phyloP scores from a whole-genome alignment of 2,797 vertebrate species.

The Enteromius unitaeniatus region DNA sequence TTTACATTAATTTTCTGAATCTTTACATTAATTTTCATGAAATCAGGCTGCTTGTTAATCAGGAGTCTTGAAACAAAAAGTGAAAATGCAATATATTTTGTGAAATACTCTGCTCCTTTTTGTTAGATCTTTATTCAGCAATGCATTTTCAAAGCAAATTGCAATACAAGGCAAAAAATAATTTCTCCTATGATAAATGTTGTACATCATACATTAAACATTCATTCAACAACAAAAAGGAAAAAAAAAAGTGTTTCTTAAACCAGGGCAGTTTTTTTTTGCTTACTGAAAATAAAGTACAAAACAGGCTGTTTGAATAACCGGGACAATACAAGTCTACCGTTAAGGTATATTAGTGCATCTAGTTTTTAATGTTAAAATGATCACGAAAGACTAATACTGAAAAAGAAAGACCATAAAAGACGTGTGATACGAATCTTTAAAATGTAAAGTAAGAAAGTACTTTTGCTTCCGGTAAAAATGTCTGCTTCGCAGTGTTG shows the following conservation, averaged over 20 bases:
- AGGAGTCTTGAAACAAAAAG: neutral
- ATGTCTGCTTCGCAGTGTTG: conserved; percentile 52
- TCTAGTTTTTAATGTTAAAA: conserved; percentile 78
- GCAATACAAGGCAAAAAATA: conserved; percentile 76
- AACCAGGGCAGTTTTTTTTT: conserved; percentile 71
- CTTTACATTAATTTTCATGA: too few species aligned
- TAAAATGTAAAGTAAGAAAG: conserved; percentile 63
- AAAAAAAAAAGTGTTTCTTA: conserved; percentile 58
- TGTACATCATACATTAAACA: conserved; percentile 78
- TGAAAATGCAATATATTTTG: neutral
- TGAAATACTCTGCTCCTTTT: conserved; percentile 42
- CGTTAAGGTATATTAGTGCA: conserved; percentile 79
- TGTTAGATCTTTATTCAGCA: conserved; percentile 79
- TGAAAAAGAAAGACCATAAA: neutral
- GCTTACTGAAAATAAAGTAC: conserved; percentile 73
- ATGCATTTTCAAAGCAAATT: conserved; percentile 81
- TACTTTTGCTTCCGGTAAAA: conserved; percentile 61
- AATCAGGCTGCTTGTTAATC: neutral
- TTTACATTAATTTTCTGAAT: too few species aligned
- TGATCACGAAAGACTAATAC: conserved; percentile 50
- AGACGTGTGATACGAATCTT: conserved; percentile 62
- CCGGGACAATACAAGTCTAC: conserved; percentile 69
- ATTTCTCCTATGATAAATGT: conserved; percentile 72
- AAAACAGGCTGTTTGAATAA: conserved; percentile 74
- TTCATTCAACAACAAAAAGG: conserved; percentile 76